Conservation (phyloP, 2,888 invertebrate genomes). For the Amblyjoppa proteus region DNA sequence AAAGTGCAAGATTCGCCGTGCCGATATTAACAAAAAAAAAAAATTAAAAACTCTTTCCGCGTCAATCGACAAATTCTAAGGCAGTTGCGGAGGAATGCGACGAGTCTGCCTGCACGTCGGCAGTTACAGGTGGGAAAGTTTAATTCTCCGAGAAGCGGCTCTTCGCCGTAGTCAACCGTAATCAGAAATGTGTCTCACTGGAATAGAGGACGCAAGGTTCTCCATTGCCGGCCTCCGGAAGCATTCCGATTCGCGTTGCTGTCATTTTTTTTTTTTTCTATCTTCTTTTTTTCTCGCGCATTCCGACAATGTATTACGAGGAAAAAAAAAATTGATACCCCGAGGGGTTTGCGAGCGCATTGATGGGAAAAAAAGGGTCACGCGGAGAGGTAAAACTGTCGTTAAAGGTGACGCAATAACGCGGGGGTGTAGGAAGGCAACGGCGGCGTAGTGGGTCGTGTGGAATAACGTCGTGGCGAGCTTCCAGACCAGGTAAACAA, state of each 20-base stretch:
- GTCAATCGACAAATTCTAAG: constrained; percentile 15
- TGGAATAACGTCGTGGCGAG: constrained; percentile 64
- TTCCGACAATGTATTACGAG: not conserved
- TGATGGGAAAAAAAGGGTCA: constrained; percentile 36
- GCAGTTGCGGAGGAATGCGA: constrained; percentile 23
- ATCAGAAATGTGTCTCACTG: constrained; percentile 13
- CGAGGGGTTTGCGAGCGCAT: not conserved
- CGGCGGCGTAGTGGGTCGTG: constrained; percentile 19
- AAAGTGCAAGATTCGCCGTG: not conserved
- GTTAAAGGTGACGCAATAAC: constrained; percentile 48
- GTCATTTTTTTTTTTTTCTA: not conserved
- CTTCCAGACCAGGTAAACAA: constrained; percentile 76
- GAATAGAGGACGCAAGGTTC: constrained; percentile 12
- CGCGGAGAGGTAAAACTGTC: constrained; percentile 31
- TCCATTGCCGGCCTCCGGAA: constrained; percentile 3
- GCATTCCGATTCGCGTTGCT: not conserved
- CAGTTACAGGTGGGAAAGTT: constrained; percentile 52
- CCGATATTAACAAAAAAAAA: too few relatives aligned
- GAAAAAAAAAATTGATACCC: not conserved
- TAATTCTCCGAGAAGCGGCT: constrained; percentile 47
- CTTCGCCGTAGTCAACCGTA: not conserved
- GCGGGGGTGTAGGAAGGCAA: constrained; percentile 25
- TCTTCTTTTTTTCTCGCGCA: not conserved
- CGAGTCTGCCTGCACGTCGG: not conserved
- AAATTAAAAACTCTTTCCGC: not conserved